phyloP scores from a whole-genome alignment of 2,113 vertebrate species.

The Protobothrops flavoviridis region DNA sequence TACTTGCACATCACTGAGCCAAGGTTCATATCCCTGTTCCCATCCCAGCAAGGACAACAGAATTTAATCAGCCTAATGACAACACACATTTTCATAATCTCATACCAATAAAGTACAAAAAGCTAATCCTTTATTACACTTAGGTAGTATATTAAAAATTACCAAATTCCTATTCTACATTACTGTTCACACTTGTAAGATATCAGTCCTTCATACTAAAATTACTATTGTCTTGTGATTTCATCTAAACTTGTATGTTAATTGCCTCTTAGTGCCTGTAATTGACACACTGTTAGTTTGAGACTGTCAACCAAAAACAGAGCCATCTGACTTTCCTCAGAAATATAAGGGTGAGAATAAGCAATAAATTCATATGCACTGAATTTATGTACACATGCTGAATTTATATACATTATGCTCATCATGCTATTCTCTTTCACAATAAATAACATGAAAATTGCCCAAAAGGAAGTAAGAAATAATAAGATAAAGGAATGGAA shows the following conservation, averaged over 20 bases:
- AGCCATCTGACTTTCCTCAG: neutral
- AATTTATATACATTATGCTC: neutral
- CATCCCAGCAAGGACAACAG: neutral
- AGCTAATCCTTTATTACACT: neutral
- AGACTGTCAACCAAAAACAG: neutral
- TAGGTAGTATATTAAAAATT: neutral
- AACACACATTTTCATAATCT: neutral
- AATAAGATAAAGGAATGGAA: neutral
- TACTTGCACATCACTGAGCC: constrained; percentile 8
- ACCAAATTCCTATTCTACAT: neutral
- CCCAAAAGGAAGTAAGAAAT: neutral
- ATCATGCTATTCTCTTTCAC: neutral
- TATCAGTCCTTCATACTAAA: neutral
- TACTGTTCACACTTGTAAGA: neutral
- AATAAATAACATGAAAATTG: neutral
- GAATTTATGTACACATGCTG: neutral
- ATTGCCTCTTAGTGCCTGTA: neutral
- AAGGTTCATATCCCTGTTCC: constrained; percentile 19
- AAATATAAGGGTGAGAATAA: neutral
- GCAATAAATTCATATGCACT: neutral
- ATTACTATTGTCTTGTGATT: neutral
- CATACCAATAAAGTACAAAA: neutral
- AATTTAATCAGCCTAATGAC: neutral
- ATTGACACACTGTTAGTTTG: neutral
- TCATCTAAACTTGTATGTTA: neutral